Evolutionary conservation across 2,888 invertebrate genomes (phyloP).

Genomic region (Conops quadrifasciatus): DNA sequence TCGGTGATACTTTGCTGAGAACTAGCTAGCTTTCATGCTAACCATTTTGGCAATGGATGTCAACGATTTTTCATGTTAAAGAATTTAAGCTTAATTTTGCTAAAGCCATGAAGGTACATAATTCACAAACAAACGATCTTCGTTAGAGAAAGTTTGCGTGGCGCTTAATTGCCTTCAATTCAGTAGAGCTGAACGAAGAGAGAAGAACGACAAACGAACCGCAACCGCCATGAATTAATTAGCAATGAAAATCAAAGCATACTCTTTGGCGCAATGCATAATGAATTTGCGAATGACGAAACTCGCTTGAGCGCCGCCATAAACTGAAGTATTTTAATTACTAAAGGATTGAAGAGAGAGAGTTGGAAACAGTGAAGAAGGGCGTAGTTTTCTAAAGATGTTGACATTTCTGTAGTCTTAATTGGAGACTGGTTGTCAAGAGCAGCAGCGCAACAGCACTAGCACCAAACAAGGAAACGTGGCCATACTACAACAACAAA

Average conservation of each 20-base stretch:
- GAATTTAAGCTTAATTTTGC: too few relatives aligned
- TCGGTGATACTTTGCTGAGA: background rate
- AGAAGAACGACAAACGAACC: too few relatives aligned
- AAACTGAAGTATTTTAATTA: conserved; percentile 58
- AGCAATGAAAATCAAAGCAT: conserved; percentile 41
- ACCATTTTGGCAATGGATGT: too few relatives aligned
- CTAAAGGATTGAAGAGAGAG: conserved; percentile 42
- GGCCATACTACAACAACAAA: too few relatives aligned
- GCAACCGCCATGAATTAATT: conserved; percentile 35
- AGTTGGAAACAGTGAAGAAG: conserved; percentile 36
- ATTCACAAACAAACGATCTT: too few relatives aligned
- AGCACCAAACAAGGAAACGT: too few relatives aligned
- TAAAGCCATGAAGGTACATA: too few relatives aligned
- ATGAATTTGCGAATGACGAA: background rate
- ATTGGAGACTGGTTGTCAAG: conserved; percentile 10
- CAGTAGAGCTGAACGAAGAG: too few relatives aligned
- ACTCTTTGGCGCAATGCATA: conserved; percentile 31
- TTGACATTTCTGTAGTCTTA: conserved; percentile 5
- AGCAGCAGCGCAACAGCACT: background rate
- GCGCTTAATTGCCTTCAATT: conserved; percentile 22
- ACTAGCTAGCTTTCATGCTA: too few relatives aligned
- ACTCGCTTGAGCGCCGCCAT: conserved; percentile 1
- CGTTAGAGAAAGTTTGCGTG: conserved; percentile 12
- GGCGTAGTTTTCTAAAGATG: background rate
- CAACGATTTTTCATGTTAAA: too few relatives aligned